A percentile compares a stretch with the other conserved stretches of the same genome.
Conservation (phyloP, 2,888 invertebrate genomes). For the Blastobasis adustella region DNA sequence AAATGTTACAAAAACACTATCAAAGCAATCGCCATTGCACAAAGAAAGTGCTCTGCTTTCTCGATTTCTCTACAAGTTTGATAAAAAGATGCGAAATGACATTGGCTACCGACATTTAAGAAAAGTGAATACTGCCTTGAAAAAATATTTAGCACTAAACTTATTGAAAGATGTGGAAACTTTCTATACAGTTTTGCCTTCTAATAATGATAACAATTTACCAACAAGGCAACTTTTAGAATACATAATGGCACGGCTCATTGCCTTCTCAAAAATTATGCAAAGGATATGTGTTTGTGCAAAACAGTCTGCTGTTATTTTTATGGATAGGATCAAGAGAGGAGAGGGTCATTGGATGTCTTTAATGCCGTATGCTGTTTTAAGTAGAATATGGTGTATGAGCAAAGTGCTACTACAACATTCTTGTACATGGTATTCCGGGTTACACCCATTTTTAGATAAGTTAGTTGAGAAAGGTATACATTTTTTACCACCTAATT, state of each 20-base stretch:
- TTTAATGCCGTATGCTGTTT: slow-evolving; percentile 67
- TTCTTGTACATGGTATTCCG: slow-evolving; percentile 67
- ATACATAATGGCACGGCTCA: slow-evolving; percentile 67
- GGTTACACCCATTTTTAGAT: slow-evolving; percentile 46
- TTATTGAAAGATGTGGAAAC: slow-evolving; percentile 57
- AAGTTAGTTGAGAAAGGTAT: slow-evolving; percentile 58
- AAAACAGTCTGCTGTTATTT: slow-evolving; percentile 61
- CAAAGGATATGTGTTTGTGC: slow-evolving; percentile 61
- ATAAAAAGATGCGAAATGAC: slow-evolving; percentile 74
- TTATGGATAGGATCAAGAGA: slow-evolving; percentile 63
- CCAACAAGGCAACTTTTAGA: slow-evolving; percentile 77
- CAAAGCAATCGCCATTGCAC: slow-evolving; percentile 64
- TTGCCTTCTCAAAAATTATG: slow-evolving; percentile 74
- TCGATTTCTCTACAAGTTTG: slow-evolving; percentile 73
- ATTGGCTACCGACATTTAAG: slow-evolving; percentile 72
- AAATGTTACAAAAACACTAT: slow-evolving; percentile 39
- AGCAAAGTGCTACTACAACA: slow-evolving; percentile 59
- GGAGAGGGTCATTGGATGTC: slow-evolving; percentile 75
- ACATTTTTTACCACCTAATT: slow-evolving; percentile 58
- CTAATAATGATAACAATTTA: slow-evolving; percentile 39
- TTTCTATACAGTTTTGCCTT: slow-evolving; percentile 43
- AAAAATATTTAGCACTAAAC: slow-evolving; percentile 62
- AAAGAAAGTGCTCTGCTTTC: slow-evolving; percentile 72
- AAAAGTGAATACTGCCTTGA: slow-evolving; percentile 67
- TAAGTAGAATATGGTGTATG: slow-evolving; percentile 73